Evolutionary conservation across 2,797 vertebrate genomes (phyloP).

Genomic region (Neopelma chrysocephalum): DNA sequence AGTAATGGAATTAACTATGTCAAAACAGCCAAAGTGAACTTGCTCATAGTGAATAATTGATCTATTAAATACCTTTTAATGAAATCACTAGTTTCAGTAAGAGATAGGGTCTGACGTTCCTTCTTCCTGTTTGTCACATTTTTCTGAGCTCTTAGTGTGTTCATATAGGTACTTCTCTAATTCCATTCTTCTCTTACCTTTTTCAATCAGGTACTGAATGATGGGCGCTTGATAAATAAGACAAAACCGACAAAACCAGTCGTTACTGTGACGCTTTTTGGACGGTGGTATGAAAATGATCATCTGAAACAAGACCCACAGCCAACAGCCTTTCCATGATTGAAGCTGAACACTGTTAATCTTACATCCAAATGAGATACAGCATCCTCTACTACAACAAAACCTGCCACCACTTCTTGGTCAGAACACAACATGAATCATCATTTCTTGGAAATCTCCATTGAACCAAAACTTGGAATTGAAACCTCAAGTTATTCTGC

Average conservation of each 20-base stretch:
- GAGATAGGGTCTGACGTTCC: rapidly evolving
- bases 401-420: background rate
- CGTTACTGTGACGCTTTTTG: slow-evolving; percentile 70
- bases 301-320: background rate
- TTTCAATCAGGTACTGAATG: slow-evolving; percentile 64
- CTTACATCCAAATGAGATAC: background rate
- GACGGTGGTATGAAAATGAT: slow-evolving; percentile 72
- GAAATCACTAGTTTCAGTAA: background rate
- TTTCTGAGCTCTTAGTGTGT: background rate
- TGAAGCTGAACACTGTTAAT: background rate
- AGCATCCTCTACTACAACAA: background rate
- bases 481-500: background rate
- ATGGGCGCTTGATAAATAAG: slow-evolving; percentile 62
- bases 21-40: background rate
- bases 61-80: background rate
- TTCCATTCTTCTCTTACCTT: background rate
- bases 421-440: background rate
- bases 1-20: background rate
- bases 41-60: background rate
- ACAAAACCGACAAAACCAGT: slow-evolving; percentile 42
- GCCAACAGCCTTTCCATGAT: background rate
- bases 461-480: background rate
- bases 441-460: background rate
- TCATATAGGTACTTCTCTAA: background rate
- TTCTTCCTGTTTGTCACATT: background rate